Conservation (phyloP, 2,113 vertebrate genomes). For the Oriolus oriolus region DNA sequence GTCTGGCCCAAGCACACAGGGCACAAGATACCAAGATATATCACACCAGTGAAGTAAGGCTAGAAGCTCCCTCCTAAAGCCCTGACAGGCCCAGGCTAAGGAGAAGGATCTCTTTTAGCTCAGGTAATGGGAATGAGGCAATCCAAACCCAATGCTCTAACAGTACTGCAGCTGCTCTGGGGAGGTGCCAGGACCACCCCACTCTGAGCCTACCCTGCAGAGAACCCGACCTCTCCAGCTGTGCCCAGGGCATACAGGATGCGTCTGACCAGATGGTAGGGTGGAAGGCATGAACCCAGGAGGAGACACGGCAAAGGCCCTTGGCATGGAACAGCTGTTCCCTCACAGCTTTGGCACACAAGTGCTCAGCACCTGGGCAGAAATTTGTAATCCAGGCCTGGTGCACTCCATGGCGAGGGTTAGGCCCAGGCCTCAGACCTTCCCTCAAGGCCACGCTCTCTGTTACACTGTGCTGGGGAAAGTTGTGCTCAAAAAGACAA, state of each 20-base stretch:
- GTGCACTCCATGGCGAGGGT: background rate
- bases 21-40: background rate
- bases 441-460: background rate
- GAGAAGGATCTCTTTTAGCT: background rate
- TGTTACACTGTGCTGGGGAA: background rate
- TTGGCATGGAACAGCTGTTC: background rate
- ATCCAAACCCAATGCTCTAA: background rate
- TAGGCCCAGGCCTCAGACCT: background rate
- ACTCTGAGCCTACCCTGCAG: background rate
- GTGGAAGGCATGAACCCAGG: background rate
- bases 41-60: background rate
- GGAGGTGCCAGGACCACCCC: background rate
- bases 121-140: background rate
- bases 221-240: background rate
- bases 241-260: background rate
- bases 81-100: background rate
- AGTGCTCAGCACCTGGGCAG: background rate
- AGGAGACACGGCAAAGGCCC: background rate
- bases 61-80: background rate
- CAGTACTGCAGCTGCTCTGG: background rate
- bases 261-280: background rate
- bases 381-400: background rate
- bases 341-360: conserved; percentile 16
- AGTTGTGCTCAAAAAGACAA: background rate
- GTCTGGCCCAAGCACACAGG: background rate